Evolutionary conservation across 2,113 vertebrate species (phyloP).

Genomic region (Thamnophis sirtalis): DNA sequence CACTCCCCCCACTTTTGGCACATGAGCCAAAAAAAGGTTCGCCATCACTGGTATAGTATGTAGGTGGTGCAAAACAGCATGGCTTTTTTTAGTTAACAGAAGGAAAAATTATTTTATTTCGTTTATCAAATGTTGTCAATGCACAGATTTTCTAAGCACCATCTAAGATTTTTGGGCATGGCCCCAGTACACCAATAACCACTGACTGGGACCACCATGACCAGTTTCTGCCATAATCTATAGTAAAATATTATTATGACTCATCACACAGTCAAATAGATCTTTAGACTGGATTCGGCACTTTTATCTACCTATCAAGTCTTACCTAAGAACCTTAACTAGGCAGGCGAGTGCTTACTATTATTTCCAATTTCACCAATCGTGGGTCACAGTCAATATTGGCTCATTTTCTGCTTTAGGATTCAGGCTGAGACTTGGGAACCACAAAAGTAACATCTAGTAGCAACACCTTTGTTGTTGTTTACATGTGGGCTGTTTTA

Average conservation of each 20-base stretch:
- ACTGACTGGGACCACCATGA: neutral
- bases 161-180: neutral
- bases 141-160: neutral
- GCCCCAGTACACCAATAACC: neutral
- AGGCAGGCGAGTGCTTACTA: neutral
- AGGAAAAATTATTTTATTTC: neutral
- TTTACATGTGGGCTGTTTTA: neutral
- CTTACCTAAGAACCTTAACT: neutral
- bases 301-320: neutral
- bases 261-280: neutral
- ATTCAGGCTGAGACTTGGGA: neutral
- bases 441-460: neutral
- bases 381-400: neutral
- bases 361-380: neutral
- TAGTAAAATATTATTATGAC: neutral
- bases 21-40: no score
- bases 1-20: no score
- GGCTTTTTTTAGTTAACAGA: neutral
- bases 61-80: neutral
- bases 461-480: neutral
- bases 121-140: neutral
- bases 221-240: neutral
- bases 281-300: neutral
- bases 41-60: neutral
- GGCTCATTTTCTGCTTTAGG: neutral